Evolutionary conservation across 2,888 invertebrate species (phyloP).

Genomic region (Phaedon cochleariae): DNA sequence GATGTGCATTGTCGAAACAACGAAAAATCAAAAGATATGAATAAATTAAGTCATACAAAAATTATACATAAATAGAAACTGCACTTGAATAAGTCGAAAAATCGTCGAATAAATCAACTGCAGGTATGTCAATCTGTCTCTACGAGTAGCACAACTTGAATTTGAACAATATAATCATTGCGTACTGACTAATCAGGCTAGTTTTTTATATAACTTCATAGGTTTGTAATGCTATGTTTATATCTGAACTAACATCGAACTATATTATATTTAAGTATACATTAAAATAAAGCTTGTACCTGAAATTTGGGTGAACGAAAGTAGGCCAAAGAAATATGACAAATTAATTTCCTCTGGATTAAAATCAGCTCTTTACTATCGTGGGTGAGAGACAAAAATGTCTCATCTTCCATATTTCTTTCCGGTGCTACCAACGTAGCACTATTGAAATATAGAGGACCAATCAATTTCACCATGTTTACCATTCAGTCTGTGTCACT

Average conservation of each 20-base stretch:
- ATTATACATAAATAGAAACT: constrained; percentile 49
- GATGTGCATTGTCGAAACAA: constrained; percentile 58
- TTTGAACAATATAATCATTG: constrained; percentile 57
- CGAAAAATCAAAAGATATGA: constrained; percentile 49
- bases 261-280: constrained; percentile 60
- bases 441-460: too few species aligned
- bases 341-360: neutral
- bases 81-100: constrained; percentile 51
- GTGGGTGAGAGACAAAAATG: too few species aligned
- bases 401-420: too few species aligned
- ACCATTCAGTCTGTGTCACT: too few species aligned
- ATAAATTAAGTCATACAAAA: constrained; percentile 53
- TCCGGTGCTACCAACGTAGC: too few species aligned
- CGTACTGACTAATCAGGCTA: constrained; percentile 62
- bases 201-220: constrained; percentile 46
- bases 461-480: too few species aligned
- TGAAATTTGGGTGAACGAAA: constrained; percentile 57
- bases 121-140: constrained; percentile 56
- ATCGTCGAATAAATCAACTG: constrained; percentile 25
- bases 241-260: constrained; percentile 63
- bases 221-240: constrained; percentile 57
- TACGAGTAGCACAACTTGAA: constrained; percentile 62
- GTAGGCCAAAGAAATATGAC: neutral
- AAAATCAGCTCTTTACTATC: too few species aligned
- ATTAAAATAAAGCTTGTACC: constrained; percentile 62